phyloP scores from a whole-genome alignment of 2,797 vertebrate genomes.

The Siniperca scherzeri region DNA sequence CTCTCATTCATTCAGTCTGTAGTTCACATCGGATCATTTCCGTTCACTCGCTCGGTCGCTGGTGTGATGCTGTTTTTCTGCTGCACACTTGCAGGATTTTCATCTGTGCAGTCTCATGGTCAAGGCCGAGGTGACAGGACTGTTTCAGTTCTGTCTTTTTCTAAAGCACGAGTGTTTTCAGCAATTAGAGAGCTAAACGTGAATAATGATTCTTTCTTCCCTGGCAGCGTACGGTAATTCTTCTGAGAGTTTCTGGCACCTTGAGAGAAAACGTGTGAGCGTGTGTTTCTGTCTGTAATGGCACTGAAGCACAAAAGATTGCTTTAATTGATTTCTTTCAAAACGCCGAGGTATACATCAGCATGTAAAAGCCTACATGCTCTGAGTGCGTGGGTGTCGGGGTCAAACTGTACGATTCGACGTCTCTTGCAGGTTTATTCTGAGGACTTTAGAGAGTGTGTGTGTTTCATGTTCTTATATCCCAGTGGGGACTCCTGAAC shows the following conservation, averaged over 20 bases:
- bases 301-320: background rate
- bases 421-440: background rate
- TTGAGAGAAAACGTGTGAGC: background rate
- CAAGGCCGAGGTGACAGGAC: background rate
- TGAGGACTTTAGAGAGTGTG: background rate
- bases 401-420: background rate
- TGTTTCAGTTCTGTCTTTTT: background rate
- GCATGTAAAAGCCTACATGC: background rate
- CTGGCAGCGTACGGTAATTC: background rate
- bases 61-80: background rate
- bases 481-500: no score
- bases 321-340: conserved; percentile 13
- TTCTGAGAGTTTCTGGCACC: background rate
- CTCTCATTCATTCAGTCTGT: background rate
- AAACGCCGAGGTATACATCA: conserved; percentile 7
- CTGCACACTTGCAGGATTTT: conserved; percentile 17
- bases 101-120: background rate
- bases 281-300: background rate
- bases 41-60: background rate
- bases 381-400: background rate
- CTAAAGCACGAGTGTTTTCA: background rate
- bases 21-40: background rate
- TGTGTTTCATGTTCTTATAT: background rate
- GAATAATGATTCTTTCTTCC: background rate
- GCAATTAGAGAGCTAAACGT: background rate